Base-by-base conservation (phyloP, 2,113 vertebrate genomes). In the Nicator chloris region DNA sequence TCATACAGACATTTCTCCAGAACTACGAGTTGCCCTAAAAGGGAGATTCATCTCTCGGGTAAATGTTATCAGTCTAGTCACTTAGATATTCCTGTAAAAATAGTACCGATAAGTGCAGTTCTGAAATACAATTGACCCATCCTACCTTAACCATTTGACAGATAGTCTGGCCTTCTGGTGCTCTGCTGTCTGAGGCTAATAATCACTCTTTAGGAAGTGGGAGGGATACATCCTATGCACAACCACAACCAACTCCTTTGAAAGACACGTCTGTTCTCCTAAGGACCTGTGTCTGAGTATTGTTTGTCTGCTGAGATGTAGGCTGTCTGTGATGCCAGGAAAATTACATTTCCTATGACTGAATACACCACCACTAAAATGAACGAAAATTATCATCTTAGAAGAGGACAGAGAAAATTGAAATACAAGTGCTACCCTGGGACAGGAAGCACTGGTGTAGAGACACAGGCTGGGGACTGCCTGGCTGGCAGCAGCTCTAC, bases 401-500 rank as follows among this genome's bases (percentile, higher is more conserved):
- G 30, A 49, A 68, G 35, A 76, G 15, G 39, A 30, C 1, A 40
- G 53, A 68, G 13, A 76, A 89, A 76, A 91, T 6, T 50, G 17
- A 76, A 30, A n/a, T 22, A 45, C 6, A 40, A 75, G 5, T 0
- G 0, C 33, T 60, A 5, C 7, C 40, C 28, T 44, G 45, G 23
- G 18, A 27, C 20, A 45, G 22, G 65, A 63, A 68, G 11, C 10
- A 54, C 7, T 15, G 9, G 4, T 50, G 5, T 13, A 79, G 15
- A 10, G 9, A 15, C 45, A 45, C 6, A 66, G n/a, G 2, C 15
- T 83, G 72, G 7, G 8, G 11, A 4, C 33, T 39, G 20, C 12
- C 39, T 80, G 66, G 11, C 31, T 80, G 42, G 10, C 7, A 80
- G 49, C n/a, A 73, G 23, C 27, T 39, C 44, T 73, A 6, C 1